A percentile compares a stretch with the other conserved stretches of the same genome.
phyloP scores from a whole-genome alignment of 2,797 vertebrate species.

The Aselliscus stoliczkanus region DNA sequence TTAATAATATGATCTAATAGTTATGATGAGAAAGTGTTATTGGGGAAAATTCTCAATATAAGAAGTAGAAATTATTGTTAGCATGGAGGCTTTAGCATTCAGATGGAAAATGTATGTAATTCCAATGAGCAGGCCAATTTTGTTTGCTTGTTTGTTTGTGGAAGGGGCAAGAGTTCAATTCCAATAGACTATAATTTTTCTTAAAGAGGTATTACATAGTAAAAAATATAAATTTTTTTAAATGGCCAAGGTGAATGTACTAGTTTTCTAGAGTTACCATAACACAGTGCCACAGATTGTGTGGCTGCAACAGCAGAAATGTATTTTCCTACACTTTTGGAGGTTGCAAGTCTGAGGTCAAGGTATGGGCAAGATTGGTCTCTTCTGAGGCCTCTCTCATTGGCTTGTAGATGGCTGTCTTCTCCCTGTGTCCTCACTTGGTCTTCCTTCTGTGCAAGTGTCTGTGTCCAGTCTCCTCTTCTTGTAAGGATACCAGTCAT shows the following conservation, averaged over 20 bases:
- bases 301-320: background rate
- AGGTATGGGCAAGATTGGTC: background rate
- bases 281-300: background rate
- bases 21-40: background rate
- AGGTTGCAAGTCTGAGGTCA: background rate
- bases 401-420: background rate
- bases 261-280: background rate
- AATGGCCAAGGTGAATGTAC: background rate
- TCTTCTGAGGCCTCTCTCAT: background rate
- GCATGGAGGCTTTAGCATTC: background rate
- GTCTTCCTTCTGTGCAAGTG: background rate
- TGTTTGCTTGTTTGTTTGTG: background rate
- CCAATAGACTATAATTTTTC: background rate
- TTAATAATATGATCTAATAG: background rate
- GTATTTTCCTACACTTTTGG: background rate
- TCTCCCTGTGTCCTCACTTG: background rate
- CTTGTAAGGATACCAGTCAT: background rate
- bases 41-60: background rate
- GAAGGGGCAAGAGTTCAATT: background rate
- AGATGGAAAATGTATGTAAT: background rate
- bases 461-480: background rate
- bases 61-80: background rate
- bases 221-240: background rate
- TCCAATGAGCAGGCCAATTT: background rate
- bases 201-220: background rate